Evolutionary conservation across 64 coral and sea anemone species (phyloP), one percentile per base, ranked within the genome.

Genomic region (Pocillopora verrucosa): DNA sequence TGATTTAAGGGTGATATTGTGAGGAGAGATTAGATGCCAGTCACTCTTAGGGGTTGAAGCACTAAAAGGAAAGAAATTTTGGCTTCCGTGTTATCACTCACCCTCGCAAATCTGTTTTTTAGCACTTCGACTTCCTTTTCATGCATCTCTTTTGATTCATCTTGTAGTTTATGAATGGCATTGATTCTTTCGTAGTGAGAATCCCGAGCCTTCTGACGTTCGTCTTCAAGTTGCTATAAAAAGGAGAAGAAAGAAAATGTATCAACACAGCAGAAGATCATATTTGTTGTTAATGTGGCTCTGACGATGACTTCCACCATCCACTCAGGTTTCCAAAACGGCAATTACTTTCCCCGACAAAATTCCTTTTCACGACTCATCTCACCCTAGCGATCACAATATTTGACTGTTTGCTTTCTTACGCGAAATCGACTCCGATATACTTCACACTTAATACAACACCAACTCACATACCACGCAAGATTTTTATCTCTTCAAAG

Each of bases 111-210:
- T 15, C 84, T 88, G 74, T 86, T 87, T 36, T 60, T 90, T 22
- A 97, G 12, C 15, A 86, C 85, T 56, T 97, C 95, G 0, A 91
- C 56, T 72, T 97, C 95, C 45, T 81, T 93, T 68, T 74, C 79
- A 38, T 97, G 95, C 88, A 85, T 83, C 57, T 93, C 91, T 83
- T 97, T 97, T 13, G 95, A 88, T 65, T 97, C 95, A 59, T 97
- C 95, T 86, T 97, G 95, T 17, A 97, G 81, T 82, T 97, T 97
- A 60, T 97, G 95, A 51, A 97, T 97, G 24, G 95, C 87, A 16
- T 90, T 88, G 22, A 97, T 97, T 80, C 95, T 69, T 64, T 96
- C 95, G 68, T 93, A 96, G 83, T 96, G 95, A 0, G 95, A 96
- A 35, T 92, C 91, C 17, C 95, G 95, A 34, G 95, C 95, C 64